Evolutionary conservation across 2,113 vertebrate species (phyloP).

Genomic region (Nesoenas mayeri): DNA sequence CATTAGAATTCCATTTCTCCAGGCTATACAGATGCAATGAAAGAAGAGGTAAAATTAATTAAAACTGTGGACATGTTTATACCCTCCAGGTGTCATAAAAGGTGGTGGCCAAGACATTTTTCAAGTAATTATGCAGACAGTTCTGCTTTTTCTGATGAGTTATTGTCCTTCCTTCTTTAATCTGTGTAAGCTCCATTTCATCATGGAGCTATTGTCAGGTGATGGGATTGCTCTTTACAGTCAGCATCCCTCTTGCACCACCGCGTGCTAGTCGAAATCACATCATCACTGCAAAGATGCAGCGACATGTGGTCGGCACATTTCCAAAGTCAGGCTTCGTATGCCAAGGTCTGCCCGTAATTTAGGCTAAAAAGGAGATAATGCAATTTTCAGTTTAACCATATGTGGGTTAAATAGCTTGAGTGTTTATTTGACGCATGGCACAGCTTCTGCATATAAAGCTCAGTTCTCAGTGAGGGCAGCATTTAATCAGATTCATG

Average conservation of each 20-base stretch:
- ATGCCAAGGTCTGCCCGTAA: slow-evolving; percentile 27
- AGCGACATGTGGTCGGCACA: not conserved
- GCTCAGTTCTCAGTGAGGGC: not conserved
- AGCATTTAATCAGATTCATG: not conserved
- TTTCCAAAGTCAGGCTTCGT: not conserved
- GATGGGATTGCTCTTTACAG: slow-evolving; percentile 56
- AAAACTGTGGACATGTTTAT: slow-evolving; percentile 79
- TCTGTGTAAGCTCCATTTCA: slow-evolving; percentile 62
- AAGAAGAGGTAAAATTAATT: slow-evolving; percentile 82
- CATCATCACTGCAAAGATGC: not conserved
- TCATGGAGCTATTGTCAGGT: slow-evolving; percentile 59
- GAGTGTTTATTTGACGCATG: not conserved
- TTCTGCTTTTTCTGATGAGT: slow-evolving; percentile 74
- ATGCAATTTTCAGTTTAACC: slow-evolving; percentile 1
- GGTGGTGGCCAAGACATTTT: slow-evolving; percentile 77
- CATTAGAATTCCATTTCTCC: slow-evolving; percentile 75
- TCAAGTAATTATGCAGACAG: slow-evolving; percentile 81
- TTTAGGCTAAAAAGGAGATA: slow-evolving; percentile 27
- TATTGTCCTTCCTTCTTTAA: slow-evolving; percentile 72
- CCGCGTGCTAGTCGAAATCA: not conserved
- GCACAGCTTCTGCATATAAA: not conserved
- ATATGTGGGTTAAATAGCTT: not conserved
- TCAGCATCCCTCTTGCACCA: not conserved
- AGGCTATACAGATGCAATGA: slow-evolving; percentile 75
- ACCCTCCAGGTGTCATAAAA: slow-evolving; percentile 78